Evolutionary conservation across 1,140 invertebrate species (phyloP).

Genomic region (Grapholita molesta): DNA sequence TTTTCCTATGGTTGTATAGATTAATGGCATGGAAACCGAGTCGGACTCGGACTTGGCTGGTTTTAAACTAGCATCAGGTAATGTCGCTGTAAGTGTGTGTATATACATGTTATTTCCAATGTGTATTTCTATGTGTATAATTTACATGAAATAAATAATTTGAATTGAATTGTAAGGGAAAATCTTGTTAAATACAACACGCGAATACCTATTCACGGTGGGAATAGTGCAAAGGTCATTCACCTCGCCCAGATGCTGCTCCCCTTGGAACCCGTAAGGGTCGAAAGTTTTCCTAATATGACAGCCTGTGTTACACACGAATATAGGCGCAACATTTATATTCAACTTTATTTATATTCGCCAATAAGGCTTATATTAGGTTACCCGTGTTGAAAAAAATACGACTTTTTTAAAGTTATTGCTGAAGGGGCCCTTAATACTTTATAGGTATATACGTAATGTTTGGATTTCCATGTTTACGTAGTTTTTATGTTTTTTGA

Average conservation of each 20-base stretch:
- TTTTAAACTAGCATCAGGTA: no score
- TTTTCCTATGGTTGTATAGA: no score
- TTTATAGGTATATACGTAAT: neutral
- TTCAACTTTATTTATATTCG: neutral
- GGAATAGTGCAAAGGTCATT: slow-evolving; percentile 33
- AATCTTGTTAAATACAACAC: neutral
- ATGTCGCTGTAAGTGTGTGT: no score
- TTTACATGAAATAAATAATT: no score
- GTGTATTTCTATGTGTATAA: no score
- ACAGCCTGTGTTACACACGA: neutral
- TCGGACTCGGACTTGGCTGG: no score
- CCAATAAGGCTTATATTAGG: neutral
- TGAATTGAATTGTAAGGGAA: no score
- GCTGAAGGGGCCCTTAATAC: neutral
- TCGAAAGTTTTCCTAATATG: neutral
- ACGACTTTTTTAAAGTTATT: neutral
- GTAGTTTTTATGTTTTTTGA: neutral
- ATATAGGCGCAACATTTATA: no score
- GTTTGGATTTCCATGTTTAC: neutral
- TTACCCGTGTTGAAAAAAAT: neutral
- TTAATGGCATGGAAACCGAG: no score
- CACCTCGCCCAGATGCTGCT: slow-evolving; percentile 27
- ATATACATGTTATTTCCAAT: no score
- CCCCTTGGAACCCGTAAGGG: slow-evolving; percentile 25
- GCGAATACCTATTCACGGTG: slow-evolving; percentile 15